These are phyloP conservation scores for Ctenochaetus hawaiiensis DNA, from an alignment of 2,797 vertebrate species.

Conservation along the genomic window DNA sequence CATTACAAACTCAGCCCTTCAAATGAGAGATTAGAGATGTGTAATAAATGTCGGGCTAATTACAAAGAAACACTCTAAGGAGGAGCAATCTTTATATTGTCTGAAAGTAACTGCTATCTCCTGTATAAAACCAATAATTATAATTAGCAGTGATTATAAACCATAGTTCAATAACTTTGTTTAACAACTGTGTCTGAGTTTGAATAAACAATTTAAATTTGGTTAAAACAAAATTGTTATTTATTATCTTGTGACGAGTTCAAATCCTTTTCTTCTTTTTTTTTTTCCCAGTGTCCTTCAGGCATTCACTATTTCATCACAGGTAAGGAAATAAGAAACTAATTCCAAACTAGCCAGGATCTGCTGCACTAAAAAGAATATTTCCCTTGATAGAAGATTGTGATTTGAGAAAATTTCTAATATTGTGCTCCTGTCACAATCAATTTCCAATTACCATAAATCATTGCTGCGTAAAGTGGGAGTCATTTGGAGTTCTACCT, in stretches of 20 bases:
- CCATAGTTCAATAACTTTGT: conserved; percentile 54
- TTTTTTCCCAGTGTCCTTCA: conserved; percentile 63
- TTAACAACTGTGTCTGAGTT: conserved; percentile 36
- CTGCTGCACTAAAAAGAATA: conserved; percentile 84
- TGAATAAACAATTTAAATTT: conserved; percentile 57
- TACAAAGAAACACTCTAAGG: conserved; percentile 63
- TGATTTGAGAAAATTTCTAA: conserved; percentile 87
- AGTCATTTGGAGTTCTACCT: conserved; percentile 83
- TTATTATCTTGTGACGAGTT: conserved; percentile 63
- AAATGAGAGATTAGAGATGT: conserved; percentile 73
- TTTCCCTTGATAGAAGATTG: conserved; percentile 85
- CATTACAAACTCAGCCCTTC: conserved; percentile 72
- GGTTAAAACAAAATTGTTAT: conserved; percentile 55
- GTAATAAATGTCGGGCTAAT: conserved; percentile 72
- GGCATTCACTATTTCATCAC: conserved; percentile 77
- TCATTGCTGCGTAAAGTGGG: conserved; percentile 83
- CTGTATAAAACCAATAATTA: conserved; percentile 42
- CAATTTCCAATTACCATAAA: conserved; percentile 88
- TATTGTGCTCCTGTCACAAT: conserved; percentile 87
- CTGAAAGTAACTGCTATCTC: conserved; percentile 41
- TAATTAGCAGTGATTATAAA: conserved; percentile 54
- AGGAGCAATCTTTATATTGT: conserved; percentile 51
- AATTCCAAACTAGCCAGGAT: conserved; percentile 81
- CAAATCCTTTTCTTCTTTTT: conserved; percentile 56
- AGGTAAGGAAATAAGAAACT: conserved; percentile 83